Conservation (phyloP, 1,140 invertebrate genomes). For the Cyclina sinensis region DNA sequence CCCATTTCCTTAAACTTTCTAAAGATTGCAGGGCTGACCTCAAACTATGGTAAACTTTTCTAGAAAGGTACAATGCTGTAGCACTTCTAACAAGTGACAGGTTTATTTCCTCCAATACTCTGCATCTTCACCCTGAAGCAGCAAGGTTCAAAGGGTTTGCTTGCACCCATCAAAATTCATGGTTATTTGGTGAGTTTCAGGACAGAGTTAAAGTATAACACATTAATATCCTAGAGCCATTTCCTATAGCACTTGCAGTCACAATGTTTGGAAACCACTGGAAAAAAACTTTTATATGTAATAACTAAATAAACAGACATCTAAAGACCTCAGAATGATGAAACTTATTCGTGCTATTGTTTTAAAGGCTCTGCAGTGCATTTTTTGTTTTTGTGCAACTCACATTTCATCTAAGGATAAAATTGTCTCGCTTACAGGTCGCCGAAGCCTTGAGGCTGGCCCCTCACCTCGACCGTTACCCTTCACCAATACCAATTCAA, state of each 20-base stretch:
- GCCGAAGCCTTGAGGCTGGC: not conserved
- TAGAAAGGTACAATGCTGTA: conserved; percentile 49
- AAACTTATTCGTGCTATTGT: conserved; percentile 32
- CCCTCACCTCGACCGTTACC: not conserved
- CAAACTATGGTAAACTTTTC: not conserved
- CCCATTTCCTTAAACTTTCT: conserved; percentile 4
- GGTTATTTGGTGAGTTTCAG: not conserved
- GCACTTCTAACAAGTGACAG: conserved; percentile 15
- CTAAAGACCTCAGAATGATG: conserved; percentile 7
- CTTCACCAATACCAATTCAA: not conserved
- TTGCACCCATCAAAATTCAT: not conserved
- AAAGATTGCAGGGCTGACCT: conserved; percentile 30
- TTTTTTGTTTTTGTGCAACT: conserved; percentile 23
- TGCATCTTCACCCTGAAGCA: conserved; percentile 35
- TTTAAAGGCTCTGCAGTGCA: not conserved
- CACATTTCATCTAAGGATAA: not conserved
- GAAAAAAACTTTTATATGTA: conserved; percentile 42
- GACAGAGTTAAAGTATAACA: not conserved
- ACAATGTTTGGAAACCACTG: conserved; percentile 30
- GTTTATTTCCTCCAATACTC: conserved; percentile 4
- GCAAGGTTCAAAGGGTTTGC: not conserved
- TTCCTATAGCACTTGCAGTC: conserved; percentile 50
- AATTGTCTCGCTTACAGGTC: conserved; percentile 18
- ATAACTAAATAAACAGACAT: conserved; percentile 70
- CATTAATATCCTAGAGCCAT: conserved; percentile 49